phyloP scores from a whole-genome alignment of 2,888 invertebrate genomes.

The Pasiphila rectangulata region DNA sequence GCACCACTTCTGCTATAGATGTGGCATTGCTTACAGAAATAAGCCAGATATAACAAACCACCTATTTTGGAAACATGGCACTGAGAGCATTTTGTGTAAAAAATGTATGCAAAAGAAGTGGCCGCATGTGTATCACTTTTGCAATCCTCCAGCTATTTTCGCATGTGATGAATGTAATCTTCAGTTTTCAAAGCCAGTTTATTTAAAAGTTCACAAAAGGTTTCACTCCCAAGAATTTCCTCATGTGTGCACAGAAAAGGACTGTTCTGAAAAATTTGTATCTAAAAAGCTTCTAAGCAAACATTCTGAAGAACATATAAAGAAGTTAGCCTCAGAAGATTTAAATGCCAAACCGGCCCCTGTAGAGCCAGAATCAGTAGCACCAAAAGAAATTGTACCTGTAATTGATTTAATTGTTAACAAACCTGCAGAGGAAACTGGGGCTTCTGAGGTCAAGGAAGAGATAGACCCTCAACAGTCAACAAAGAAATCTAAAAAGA shows the following conservation, averaged over 20 bases:
- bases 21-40: conserved; percentile 92
- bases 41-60: conserved; percentile 94
- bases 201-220: conserved; percentile 91
- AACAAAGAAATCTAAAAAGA: conserved; percentile 72
- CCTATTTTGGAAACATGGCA: conserved; percentile 95
- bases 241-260: conserved; percentile 85
- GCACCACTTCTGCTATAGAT: conserved; percentile 92
- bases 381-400: conserved; percentile 56
- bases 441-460: conserved; percentile 55
- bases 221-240: conserved; percentile 87
- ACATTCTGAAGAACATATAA: conserved; percentile 84
- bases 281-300: conserved; percentile 88
- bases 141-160: conserved; percentile 89
- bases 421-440: conserved; percentile 57
- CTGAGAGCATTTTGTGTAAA: conserved; percentile 92
- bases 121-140: conserved; percentile 96
- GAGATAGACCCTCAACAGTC: conserved; percentile 53
- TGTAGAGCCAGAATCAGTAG: conserved; percentile 49
- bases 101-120: conserved; percentile 93
- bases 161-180: conserved; percentile 90
- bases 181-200: conserved; percentile 87
- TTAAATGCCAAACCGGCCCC: conserved; percentile 46
- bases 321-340: conserved; percentile 55
- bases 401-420: conserved; percentile 65
- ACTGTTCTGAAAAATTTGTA: conserved; percentile 88